A percentile compares a stretch with the other conserved stretches of the same genome.
phyloP scores from a whole-genome alignment of 2,797 vertebrate genomes.

The Pangasius macronema region DNA sequence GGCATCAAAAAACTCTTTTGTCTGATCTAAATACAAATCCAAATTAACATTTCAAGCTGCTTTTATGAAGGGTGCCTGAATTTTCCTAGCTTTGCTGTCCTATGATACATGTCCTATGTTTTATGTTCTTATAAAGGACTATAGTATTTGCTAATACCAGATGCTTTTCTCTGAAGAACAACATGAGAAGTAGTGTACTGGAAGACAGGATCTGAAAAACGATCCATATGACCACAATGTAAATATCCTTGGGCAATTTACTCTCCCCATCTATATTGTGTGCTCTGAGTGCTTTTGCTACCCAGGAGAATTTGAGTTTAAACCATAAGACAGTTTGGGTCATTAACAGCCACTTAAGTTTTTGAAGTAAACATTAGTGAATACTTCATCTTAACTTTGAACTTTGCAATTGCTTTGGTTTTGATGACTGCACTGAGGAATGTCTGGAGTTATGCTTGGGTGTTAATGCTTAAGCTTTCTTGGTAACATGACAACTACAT shows the following conservation, averaged over 20 bases:
- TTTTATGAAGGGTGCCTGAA: not conserved
- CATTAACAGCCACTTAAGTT: constrained; percentile 10
- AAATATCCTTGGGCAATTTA: not conserved
- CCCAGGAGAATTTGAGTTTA: constrained; percentile 5
- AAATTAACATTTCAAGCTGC: not conserved
- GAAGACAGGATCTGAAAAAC: constrained; percentile 3
- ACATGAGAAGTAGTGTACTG: not conserved
- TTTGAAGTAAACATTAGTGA: constrained; percentile 27
- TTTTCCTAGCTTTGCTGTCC: not conserved
- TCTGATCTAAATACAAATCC: constrained; percentile 27
- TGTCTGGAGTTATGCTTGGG: not conserved
- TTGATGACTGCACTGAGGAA: constrained; percentile 1
- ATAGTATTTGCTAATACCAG: not conserved
- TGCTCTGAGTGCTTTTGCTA: constrained; percentile 21
- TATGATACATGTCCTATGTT: not conserved
- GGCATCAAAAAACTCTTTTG: constrained; percentile 33
- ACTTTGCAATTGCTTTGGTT: not conserved
- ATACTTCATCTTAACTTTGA: not conserved
- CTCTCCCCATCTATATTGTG: not conserved
- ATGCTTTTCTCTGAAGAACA: not conserved
- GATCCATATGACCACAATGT: constrained; percentile 11
- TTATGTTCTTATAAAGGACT: not conserved
- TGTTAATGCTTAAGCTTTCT: not conserved
- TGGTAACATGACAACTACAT: not conserved
- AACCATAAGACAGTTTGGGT: constrained; percentile 21